Evolutionary conservation across 1,140 invertebrate genomes (phyloP).

Genomic region (Globodera ellingtonae): DNA sequence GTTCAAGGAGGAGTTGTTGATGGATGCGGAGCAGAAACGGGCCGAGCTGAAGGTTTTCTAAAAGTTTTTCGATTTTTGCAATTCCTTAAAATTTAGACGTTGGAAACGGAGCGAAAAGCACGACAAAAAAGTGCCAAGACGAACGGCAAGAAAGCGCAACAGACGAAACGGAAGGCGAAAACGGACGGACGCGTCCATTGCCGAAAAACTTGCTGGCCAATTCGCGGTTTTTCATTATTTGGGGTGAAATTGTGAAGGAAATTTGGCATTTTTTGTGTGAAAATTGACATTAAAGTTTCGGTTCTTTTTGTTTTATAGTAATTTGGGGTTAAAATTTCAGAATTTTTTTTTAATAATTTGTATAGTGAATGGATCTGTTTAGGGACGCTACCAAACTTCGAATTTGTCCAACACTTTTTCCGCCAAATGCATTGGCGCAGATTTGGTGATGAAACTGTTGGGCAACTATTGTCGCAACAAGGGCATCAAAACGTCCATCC

Average conservation of each 20-base stretch:
- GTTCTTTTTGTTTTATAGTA: no score
- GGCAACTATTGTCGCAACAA: conserved; percentile 92
- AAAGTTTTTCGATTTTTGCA: neutral
- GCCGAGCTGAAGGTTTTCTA: conserved; percentile 49
- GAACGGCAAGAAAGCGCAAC: neutral
- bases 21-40: conserved; percentile 65
- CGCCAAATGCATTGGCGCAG: conserved; percentile 87
- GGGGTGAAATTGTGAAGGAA: no score
- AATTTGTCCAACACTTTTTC: conserved; percentile 68
- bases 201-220: conserved; percentile 70
- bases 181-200: neutral
- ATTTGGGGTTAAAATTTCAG: no score
- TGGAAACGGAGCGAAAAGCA: conserved; percentile 22
- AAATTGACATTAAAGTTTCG: no score
- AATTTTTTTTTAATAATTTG: neutral
- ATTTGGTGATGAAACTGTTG: conserved; percentile 85
- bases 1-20: conserved; percentile 66
- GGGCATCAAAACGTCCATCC: conserved; percentile 86
- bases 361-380: conserved; percentile 63
- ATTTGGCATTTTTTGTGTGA: no score
- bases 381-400: conserved; percentile 68
- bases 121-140: neutral
- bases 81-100: conserved; percentile 20
- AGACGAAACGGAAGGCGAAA: neutral
- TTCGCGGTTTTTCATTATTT: no score